Conservation (phyloP, 2,113 vertebrate species). For the Ramphastos sulfuratus region DNA sequence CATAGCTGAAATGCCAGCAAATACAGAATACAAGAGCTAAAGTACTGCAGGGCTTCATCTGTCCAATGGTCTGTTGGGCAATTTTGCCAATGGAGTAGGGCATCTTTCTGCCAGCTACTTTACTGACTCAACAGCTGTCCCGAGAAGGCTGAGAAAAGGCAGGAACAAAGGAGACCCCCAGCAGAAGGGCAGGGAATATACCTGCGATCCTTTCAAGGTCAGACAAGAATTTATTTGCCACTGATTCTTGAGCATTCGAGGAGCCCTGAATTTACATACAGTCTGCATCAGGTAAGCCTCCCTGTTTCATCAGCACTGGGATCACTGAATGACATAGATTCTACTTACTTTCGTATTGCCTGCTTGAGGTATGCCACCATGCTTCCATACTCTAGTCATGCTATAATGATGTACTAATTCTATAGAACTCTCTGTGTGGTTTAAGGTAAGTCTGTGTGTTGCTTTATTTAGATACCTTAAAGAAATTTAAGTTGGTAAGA, state of each 20-base stretch:
- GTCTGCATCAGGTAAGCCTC: neutral
- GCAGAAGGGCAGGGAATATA: neutral
- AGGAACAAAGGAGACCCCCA: neutral
- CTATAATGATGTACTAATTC: neutral
- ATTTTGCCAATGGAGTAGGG: neutral
- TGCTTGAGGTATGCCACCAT: neutral
- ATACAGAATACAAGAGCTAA: rapidly evolving
- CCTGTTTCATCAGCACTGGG: neutral
- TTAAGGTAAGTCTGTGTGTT: neutral
- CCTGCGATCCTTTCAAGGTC: neutral
- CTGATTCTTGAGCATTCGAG: neutral
- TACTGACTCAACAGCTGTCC: neutral
- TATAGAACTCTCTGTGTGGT: neutral
- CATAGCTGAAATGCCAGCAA: neutral
- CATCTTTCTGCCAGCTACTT: neutral
- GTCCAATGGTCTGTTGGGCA: neutral
- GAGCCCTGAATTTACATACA: neutral
- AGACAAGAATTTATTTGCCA: neutral
- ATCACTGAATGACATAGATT: neutral
- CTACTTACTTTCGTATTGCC: neutral
- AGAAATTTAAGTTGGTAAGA: neutral
- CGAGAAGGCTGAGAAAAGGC: neutral
- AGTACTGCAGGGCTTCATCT: neutral
- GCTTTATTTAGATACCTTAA: neutral
- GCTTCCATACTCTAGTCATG: neutral